Conservation (phyloP, 2,888 invertebrate species). For the Volucella bombylans region DNA sequence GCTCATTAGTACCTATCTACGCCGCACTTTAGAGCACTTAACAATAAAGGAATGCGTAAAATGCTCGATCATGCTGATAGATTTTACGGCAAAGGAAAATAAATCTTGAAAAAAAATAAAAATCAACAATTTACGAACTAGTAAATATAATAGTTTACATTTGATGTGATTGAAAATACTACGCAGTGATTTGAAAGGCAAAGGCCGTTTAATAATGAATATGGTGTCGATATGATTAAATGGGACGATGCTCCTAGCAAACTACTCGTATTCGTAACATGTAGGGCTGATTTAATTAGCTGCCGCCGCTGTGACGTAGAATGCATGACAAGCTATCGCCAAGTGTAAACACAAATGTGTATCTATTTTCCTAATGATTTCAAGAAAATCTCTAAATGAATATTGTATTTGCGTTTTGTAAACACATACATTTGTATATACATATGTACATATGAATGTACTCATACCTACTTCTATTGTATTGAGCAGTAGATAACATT, state of each 20-base stretch:
- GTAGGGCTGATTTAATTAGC: constrained; percentile 9
- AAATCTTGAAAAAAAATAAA: neutral
- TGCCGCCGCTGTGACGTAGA: constrained; percentile 23
- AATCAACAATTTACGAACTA: constrained; percentile 8
- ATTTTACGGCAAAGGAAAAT: constrained; percentile 9
- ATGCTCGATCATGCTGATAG: constrained; percentile 31
- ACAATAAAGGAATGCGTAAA: constrained; percentile 34
- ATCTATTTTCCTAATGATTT: neutral
- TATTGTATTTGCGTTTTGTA: constrained; percentile 17
- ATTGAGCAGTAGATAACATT: too few relatives aligned
- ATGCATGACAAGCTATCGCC: too few relatives aligned
- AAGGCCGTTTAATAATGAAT: constrained; percentile 25
- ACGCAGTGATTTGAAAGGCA: constrained; percentile 47
- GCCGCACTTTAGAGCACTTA: neutral
- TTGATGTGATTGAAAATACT: constrained; percentile 47
- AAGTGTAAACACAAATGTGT: neutral
- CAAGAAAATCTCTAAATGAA: constrained; percentile 20
- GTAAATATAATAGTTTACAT: constrained; percentile 48
- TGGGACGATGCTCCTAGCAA: constrained; percentile 51
- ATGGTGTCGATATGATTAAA: constrained; percentile 42
- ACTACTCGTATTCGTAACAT: neutral
- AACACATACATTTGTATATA: neutral
- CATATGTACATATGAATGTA: too few relatives aligned
- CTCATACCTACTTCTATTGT: too few relatives aligned
- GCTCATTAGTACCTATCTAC: neutral